Evolutionary conservation across 2,888 invertebrate species (phyloP), one percentile per base, ranked within the genome.

Genomic region (Sphaerophoria taeniata): DNA sequence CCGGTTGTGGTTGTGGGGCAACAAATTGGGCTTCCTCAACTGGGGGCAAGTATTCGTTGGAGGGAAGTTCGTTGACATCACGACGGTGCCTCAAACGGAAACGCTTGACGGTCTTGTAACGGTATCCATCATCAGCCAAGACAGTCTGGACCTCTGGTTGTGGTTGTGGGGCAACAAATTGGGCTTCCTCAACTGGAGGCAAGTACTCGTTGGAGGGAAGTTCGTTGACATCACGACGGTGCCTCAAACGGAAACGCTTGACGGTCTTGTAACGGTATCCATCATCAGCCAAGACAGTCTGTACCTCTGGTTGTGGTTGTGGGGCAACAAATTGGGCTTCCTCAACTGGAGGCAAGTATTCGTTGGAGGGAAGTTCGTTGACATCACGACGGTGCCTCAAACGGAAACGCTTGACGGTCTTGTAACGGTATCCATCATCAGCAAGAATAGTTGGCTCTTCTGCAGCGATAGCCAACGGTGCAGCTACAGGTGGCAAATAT

Each of bases 351-450:
- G 88, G 89, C 88, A 90, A 70, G 88, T 90, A 90, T 51, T 90
- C 89, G 87, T 87, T 89, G 73, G 87, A 77, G 14, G 88, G 88
- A 73, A 90, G 87, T 5, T 90, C 89, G 84, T 88, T 90, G 6
- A 90, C 90, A 88, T 90, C 90, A 89, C 90, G 90, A 88, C 90
- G 90, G 39, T 89, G 88, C 45, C 90, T 89, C 4, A 76, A 67
- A 87, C 90, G 90, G 81, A 85, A 69, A 7, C 89, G 89, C 86
- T 89, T 89, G 49, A 89, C 88, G 43, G 90, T 90, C 88, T 89
- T 91, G 89, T 90, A 91, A 74, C 89, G 90, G 88, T 91, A 90
- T 51, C 91, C 91, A 88, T 91, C 91, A 88, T 88, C 89, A 14
- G 90, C 89, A 11, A 91, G 87, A 11, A 70, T 14, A 43, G 79